Conservation (phyloP, 2,888 invertebrate species). For the Nasonia oneida region DNA sequence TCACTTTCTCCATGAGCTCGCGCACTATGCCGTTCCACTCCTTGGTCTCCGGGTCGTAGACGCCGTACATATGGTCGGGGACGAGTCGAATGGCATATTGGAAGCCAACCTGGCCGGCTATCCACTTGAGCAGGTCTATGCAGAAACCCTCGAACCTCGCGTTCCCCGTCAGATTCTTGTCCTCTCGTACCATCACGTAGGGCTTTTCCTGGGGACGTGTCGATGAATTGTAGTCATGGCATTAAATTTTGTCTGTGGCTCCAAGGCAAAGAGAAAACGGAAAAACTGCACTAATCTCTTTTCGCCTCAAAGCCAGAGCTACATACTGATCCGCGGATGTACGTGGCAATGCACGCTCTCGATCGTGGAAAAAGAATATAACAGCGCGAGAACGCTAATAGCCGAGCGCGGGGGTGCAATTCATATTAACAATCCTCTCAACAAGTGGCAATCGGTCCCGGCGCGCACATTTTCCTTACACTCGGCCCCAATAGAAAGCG, state of each 20-base stretch:
- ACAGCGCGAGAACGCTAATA: not conserved
- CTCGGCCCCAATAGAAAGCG: not conserved
- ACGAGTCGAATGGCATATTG: constrained; percentile 91
- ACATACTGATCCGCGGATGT: not conserved
- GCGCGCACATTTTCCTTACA: not conserved
- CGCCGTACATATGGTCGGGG: constrained; percentile 94
- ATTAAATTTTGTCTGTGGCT: not conserved
- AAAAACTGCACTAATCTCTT: too few relatives aligned
- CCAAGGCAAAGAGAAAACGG: too few relatives aligned
- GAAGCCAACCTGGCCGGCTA: constrained; percentile 92
- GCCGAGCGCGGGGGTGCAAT: constrained; percentile 6
- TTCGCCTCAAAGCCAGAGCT: not conserved
- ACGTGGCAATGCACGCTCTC: not conserved
- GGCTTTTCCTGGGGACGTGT: constrained; percentile 87
- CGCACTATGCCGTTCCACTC: constrained; percentile 95
- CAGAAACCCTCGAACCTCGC: constrained; percentile 95
- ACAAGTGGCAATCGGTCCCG: constrained; percentile 54
- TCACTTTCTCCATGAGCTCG: constrained; percentile 92
- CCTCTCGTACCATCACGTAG: constrained; percentile 94
- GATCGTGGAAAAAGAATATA: not conserved
- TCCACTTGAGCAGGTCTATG: constrained; percentile 91
- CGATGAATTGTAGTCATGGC: constrained; percentile 9
- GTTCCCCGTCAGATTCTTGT: constrained; percentile 92
- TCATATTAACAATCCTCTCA: constrained; percentile 25
- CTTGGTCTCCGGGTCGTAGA: constrained; percentile 91